Base-by-base conservation (phyloP, 2,113 vertebrate genomes). In the Hylia prasina region DNA sequence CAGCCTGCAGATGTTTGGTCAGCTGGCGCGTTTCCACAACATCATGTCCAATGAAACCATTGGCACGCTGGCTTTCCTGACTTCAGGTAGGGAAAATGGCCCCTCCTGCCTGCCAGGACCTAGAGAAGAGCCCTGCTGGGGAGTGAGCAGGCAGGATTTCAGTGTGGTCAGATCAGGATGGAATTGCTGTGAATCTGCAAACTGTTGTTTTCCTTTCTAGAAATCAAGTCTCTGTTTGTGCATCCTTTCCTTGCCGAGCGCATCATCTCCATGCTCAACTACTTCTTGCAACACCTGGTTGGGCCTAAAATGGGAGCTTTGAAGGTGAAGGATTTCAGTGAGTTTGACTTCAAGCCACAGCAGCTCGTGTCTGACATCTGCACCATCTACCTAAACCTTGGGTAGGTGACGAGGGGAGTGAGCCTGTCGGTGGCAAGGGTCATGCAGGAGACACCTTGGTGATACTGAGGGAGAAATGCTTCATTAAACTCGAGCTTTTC, bases 41-140 rank as follows among this genome's bases (percentile, higher is more conserved):
- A 99, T 99, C 95, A 99, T 99, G 99, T 99, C 99, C 61, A 99
- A 99, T 8, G 99, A 99, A 96, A 99, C 99, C 66, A 99, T 99
- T 7, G 99, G 99, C 85, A 99, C 99, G 2, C 98, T 99, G 96
- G 98, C 99, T 90, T 99, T 99, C 97, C 98, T 99, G 69, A 99
- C 99, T 71, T 99, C 99, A 77, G 99, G 99, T 99, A 94, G 97
- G 97, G 54, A 45, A 24, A 70, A 40, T 11, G 4, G 20, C 19
- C 15, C 20, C 9, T 47, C 45, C 19, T n/a, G 21, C 24, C 16
- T 8, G 10, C 54, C 2, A 16, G 31, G 7, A 47, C 22, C 39
- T 1, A 7, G 69, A 35, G 35, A 39, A n/a, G 33, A 25, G 35
- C 42, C 31, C 31, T 50, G 23, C 7, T 25, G 8, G 44, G 48